Conservation (phyloP, 2,113 vertebrate species). For the Cathartes aura region DNA sequence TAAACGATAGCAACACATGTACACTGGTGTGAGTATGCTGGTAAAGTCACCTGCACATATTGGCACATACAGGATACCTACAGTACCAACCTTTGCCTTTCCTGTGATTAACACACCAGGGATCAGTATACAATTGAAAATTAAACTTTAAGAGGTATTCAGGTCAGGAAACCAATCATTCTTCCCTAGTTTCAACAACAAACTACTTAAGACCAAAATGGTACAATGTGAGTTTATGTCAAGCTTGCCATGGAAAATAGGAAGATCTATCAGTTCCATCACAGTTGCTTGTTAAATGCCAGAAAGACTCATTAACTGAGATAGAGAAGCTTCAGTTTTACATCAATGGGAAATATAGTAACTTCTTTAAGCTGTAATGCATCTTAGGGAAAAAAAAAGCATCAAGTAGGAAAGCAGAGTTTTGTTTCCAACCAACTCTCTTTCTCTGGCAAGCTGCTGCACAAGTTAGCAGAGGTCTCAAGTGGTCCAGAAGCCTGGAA, state of each 20-base stretch:
- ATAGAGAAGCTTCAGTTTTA: neutral
- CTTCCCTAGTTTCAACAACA: neutral
- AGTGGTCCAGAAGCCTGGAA: conserved; percentile 34
- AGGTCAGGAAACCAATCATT: neutral
- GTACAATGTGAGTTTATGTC: neutral
- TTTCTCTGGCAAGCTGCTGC: conserved; percentile 36
- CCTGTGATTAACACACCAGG: neutral
- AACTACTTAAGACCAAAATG: neutral
- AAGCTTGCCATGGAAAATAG: neutral
- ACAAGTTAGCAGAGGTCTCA: conserved; percentile 45
- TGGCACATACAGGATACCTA: neutral
- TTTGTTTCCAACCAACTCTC: conserved; percentile 39
- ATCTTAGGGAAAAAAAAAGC: neutral
- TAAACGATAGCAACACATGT: neutral
- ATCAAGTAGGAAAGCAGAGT: conserved; percentile 26
- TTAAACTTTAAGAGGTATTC: neutral
- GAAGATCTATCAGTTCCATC: neutral
- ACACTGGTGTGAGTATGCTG: neutral
- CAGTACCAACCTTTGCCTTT: neutral
- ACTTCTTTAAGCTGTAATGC: neutral
- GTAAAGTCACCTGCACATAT: neutral
- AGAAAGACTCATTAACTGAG: neutral
- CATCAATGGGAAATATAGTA: neutral
- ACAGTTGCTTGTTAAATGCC: neutral
- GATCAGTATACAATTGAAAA: neutral